A percentile compares a stretch with the other conserved stretches of the same genome.
phyloP scores from a whole-genome alignment of 2,888 invertebrate genomes.

The Asteroscopus sphinx region DNA sequence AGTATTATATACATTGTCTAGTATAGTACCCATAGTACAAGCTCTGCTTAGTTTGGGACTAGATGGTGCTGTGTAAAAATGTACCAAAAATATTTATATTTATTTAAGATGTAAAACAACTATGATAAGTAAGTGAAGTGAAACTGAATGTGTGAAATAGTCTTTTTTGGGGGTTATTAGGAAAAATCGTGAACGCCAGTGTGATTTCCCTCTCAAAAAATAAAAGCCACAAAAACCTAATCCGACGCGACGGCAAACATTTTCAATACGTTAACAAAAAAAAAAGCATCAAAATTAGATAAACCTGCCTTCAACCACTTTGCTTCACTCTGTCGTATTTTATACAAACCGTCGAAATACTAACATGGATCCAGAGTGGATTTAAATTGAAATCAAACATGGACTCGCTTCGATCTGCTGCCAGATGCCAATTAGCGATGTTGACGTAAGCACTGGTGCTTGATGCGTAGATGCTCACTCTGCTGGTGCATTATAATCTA shows the following conservation, averaged over 20 bases:
- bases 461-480: slow-evolving; percentile 59
- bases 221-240: slow-evolving; percentile 1
- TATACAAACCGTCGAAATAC: slow-evolving; percentile 27
- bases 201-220: no score
- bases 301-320: slow-evolving; percentile 27
- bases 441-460: slow-evolving; percentile 58
- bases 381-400: slow-evolving; percentile 67
- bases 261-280: slow-evolving; percentile 18
- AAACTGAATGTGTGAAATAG: no score
- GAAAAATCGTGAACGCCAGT: no score
- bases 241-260: slow-evolving; percentile 18
- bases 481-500: slow-evolving; percentile 30
- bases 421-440: slow-evolving; percentile 69
- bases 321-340: slow-evolving; percentile 18
- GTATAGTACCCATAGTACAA: no score
- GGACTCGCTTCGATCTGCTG: slow-evolving; percentile 51
- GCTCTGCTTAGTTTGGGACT: no score
- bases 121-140: no score
- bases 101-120: no score
- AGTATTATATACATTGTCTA: no score
- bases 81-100: no score
- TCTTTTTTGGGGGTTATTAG: no score
- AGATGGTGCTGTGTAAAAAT: no score
- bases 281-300: slow-evolving; percentile 27
- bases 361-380: slow-evolving; percentile 43